Conservation (phyloP, 2,797 vertebrate species). For the Masticophis lateralis region DNA sequence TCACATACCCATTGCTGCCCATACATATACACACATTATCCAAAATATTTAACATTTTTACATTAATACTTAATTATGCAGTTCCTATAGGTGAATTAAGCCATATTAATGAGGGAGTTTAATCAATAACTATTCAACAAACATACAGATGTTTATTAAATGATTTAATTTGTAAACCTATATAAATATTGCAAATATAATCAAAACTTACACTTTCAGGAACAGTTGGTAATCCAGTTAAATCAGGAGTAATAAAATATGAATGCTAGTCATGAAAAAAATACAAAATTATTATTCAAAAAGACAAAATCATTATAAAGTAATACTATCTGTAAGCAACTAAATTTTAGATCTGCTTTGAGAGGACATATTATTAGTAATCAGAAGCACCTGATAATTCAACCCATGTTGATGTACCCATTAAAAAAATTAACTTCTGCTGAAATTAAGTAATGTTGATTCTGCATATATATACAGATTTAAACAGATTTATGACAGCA, state of each 20-base stretch:
- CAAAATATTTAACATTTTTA: not conserved
- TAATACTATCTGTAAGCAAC: not conserved
- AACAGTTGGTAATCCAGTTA: slow-evolving; percentile 94
- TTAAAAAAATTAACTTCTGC: not conserved
- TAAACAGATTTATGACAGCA: slow-evolving; percentile 22
- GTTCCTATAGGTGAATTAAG: not conserved
- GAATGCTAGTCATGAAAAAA: slow-evolving; percentile 80
- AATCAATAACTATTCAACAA: not conserved
- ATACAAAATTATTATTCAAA: slow-evolving; percentile 46
- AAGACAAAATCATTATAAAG: slow-evolving; percentile 40
- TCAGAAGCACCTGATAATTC: slow-evolving; percentile 32
- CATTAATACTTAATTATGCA: not conserved
- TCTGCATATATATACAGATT: not conserved
- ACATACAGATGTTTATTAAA: not conserved
- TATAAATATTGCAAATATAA: slow-evolving; percentile 39
- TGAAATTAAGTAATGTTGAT: not conserved
- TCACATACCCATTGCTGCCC: not conserved
- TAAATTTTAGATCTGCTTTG: slow-evolving; percentile 4
- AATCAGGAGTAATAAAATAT: slow-evolving; percentile 94
- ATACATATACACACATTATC: not conserved
- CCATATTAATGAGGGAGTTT: not conserved
- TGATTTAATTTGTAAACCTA: not conserved
- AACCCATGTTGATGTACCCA: slow-evolving; percentile 19
- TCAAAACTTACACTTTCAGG: slow-evolving; percentile 93
- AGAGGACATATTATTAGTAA: slow-evolving; percentile 31